These are phyloP conservation scores for Smittia sp. DNA, from an alignment of 2,888 invertebrate genomes.

Conservation along the genomic window DNA sequence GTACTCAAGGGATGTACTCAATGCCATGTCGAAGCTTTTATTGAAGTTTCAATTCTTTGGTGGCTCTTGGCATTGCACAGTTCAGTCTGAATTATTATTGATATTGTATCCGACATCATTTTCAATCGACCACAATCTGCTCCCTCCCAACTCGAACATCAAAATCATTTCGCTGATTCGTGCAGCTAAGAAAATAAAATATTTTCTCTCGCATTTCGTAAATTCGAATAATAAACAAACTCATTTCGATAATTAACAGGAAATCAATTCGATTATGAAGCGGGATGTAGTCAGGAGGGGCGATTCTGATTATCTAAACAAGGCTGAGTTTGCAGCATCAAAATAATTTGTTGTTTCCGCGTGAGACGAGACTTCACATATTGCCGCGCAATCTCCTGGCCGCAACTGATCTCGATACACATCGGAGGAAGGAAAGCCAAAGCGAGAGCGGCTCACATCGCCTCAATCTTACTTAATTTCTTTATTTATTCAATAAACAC, in stretches of 20 bases:
- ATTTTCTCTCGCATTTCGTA: constrained; percentile 9
- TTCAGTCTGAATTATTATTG: too few species aligned
- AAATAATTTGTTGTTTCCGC: constrained; percentile 27
- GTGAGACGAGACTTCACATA: constrained; percentile 7
- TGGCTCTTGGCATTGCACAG: too few species aligned
- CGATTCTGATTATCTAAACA: constrained; percentile 2
- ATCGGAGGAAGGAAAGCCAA: neutral
- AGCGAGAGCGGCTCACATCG: neutral
- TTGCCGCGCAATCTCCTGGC: neutral
- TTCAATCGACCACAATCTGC: too few species aligned
- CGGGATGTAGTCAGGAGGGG: constrained; percentile 14
- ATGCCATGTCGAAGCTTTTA: too few species aligned
- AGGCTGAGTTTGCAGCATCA: neutral
- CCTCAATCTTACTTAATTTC: constrained; percentile 10
- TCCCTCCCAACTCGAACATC: too few species aligned
- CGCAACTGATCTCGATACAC: neutral
- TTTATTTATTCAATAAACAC: constrained; percentile 21
- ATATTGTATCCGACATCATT: too few species aligned
- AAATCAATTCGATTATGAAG: constrained; percentile 33
- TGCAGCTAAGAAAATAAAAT: neutral
- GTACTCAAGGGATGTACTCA: too few species aligned
- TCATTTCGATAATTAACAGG: constrained; percentile 41
- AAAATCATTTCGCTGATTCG: neutral
- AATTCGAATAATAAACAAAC: constrained; percentile 39
- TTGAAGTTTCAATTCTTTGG: too few species aligned